These are phyloP conservation scores for Serripes groenlandicus DNA, from an alignment of 2,888 invertebrate genomes.

Conservation along the genomic window DNA sequence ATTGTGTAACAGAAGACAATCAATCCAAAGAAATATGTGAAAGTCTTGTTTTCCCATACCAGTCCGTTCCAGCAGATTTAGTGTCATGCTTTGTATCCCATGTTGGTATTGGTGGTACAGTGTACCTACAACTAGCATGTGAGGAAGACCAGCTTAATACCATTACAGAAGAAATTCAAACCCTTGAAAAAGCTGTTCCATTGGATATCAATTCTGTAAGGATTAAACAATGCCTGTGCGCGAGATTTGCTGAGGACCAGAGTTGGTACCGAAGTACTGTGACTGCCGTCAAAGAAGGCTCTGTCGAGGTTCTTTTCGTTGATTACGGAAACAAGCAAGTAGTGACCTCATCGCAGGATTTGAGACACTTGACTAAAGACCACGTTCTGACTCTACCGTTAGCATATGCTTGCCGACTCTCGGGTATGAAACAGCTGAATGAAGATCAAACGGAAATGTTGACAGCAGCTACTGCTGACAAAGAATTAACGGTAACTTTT, in stretches of 20 bases:
- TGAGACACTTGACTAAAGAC: constrained; percentile 66
- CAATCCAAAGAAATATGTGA: constrained; percentile 5
- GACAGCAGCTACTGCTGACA: constrained; percentile 62
- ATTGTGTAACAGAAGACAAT: constrained; percentile 3
- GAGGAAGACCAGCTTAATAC: constrained; percentile 64
- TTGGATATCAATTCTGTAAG: constrained; percentile 50
- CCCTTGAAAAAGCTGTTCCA: constrained; percentile 42
- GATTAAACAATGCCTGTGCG: constrained; percentile 77
- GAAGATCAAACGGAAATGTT: constrained; percentile 68
- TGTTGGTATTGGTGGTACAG: constrained; percentile 66
- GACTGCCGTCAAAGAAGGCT: constrained; percentile 85
- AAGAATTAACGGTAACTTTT: constrained; percentile 65
- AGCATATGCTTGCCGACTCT: constrained; percentile 70
- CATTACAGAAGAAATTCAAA: constrained; percentile 66
- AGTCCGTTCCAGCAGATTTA: constrained; percentile 47
- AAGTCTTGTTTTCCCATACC: constrained; percentile 41
- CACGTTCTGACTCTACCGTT: constrained; percentile 60
- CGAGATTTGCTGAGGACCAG: constrained; percentile 89
- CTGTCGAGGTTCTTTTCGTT: constrained; percentile 75
- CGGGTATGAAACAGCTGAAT: constrained; percentile 58
- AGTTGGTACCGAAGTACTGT: constrained; percentile 91
- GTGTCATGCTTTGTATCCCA: constrained; percentile 67
- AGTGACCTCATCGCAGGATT: constrained; percentile 63
- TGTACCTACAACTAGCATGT: constrained; percentile 73
- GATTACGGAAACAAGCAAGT: constrained; percentile 82